These are phyloP conservation scores for Oryzias woworae DNA, from an alignment of 2,113 vertebrate genomes.

Conservation along the genomic window DNA sequence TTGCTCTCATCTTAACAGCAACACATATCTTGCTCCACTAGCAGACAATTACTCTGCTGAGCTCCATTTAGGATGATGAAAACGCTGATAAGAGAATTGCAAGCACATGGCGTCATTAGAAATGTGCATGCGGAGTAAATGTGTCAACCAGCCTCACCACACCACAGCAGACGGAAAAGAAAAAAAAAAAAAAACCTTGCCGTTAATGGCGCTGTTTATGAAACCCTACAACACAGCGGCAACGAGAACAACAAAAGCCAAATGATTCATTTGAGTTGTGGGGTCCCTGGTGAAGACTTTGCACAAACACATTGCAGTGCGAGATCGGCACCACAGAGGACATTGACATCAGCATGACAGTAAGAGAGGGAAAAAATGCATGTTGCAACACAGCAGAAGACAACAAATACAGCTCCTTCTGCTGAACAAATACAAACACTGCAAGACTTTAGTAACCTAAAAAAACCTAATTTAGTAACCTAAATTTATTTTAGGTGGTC, in stretches of 20 bases:
- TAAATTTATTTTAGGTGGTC: conserved; percentile 19
- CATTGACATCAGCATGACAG: conserved; percentile 36
- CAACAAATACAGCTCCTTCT: too few relatives aligned
- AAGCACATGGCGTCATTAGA: conserved; percentile 70
- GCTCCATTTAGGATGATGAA: conserved; percentile 63
- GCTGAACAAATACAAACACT: too few relatives aligned
- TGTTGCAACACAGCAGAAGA: not conserved
- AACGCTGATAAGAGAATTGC: conserved; percentile 65
- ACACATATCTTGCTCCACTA: conserved; percentile 14
- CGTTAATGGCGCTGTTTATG: conserved; percentile 69
- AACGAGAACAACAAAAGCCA: conserved; percentile 54
- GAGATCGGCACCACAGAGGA: conserved; percentile 71
- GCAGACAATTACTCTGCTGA: conserved; percentile 26
- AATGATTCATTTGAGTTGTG: conserved; percentile 63
- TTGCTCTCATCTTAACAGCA: conserved; percentile 22
- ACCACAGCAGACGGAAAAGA: conserved; percentile 26
- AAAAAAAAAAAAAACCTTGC: conserved; percentile 35
- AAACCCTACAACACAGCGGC: conserved; percentile 42
- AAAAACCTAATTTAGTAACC: too few relatives aligned
- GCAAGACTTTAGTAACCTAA: too few relatives aligned
- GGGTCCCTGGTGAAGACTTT: conserved; percentile 54
- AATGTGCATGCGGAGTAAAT: conserved; percentile 67
- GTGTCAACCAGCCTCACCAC: conserved; percentile 58
- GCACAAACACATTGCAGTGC: conserved; percentile 37
- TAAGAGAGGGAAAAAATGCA: conserved; percentile 3